A percentile compares a stretch with the other conserved stretches of the same genome.
Evolutionary conservation across 2,797 vertebrate genomes (phyloP).

Genomic region (Acrossocheilus fasciatus): DNA sequence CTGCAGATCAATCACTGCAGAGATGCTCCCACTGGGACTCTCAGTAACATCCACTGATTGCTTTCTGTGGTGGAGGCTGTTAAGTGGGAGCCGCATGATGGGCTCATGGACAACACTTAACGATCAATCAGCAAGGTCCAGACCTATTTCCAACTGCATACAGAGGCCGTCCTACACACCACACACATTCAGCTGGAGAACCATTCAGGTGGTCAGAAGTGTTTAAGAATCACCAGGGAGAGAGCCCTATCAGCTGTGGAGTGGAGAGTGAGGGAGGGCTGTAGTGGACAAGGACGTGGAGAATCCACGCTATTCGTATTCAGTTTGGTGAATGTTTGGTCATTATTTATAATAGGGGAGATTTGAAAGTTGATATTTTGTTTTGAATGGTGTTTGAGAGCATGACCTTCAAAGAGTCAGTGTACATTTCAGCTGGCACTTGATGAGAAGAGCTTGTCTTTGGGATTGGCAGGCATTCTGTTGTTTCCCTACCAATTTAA

Average conservation of each 20-base stretch:
- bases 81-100: slow-evolving; percentile 81
- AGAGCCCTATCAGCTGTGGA: slow-evolving; percentile 65
- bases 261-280: slow-evolving; percentile 64
- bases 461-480: slow-evolving; percentile 56
- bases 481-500: slow-evolving; percentile 54
- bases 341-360: slow-evolving; percentile 63
- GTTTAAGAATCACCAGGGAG: slow-evolving; percentile 76
- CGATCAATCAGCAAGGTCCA: slow-evolving; percentile 79
- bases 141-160: slow-evolving; percentile 56
- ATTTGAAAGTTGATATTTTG: slow-evolving; percentile 60
- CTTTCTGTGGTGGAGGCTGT: slow-evolving; percentile 81
- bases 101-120: slow-evolving; percentile 86
- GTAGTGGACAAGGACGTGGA: slow-evolving; percentile 57
- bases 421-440: slow-evolving; percentile 28
- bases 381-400: slow-evolving; percentile 60
- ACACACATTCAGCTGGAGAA: slow-evolving; percentile 78
- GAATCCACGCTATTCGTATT: slow-evolving; percentile 72
- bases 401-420: slow-evolving; percentile 59
- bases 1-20: slow-evolving; percentile 81
- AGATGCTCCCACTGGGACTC: slow-evolving; percentile 80
- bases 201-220: slow-evolving; percentile 83
- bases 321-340: slow-evolving; percentile 66
- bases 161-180: slow-evolving; percentile 68
- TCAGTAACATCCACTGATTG: slow-evolving; percentile 85
- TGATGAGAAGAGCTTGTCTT: slow-evolving; percentile 55